Base-by-base conservation (phyloP, 2,113 vertebrate genomes). In the Chroicocephalus ridibundus region DNA sequence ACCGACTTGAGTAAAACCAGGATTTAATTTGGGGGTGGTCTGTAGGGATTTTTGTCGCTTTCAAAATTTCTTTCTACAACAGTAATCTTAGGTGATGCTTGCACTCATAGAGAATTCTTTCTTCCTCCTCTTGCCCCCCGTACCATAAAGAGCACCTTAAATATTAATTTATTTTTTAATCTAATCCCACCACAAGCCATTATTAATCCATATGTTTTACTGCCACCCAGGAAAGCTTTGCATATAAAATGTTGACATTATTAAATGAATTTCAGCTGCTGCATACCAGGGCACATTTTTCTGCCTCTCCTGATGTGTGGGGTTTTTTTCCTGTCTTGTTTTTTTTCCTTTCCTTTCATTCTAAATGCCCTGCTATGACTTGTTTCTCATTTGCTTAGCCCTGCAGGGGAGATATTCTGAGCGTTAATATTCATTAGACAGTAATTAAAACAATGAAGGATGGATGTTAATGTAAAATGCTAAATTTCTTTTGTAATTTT, bases 371-470 rank as follows among this genome's bases (percentile, higher is more conserved):
- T 66, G 64, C 80, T 86, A 27, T 77, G 36, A 49, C 64, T 88
- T 81, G 34, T 86, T 94, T 81, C 51, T 93, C 38, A 34, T 78
- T 81, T 93, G n/a, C 74, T 87, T 22, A 77, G 62, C 68, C 51
- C 47, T 81, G 42, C 52, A 84, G 72, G 55, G 72, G 29, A 66
- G n/a, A 6, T 71, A 47, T 92, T 84, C 61, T 66, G 51, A 72
- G 51, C 60, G 38, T 25, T 90, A 81, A 91, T 91, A 54, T 62
- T 95, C 51, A 88, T 83, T 92, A 91, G 51, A 49, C 5, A 9
- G 68, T 88, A 86, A 94, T 86, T 95, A 92, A 94, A 82, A 83
- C 52, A 82, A 62, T 16, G 62, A 92, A 81, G 20, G 34, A 65
- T 34, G 32, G 32, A 40, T 83, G 27, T 54, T 65, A 72, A 77